phyloP scores from a whole-genome alignment of 2,797 vertebrate genomes.

The Phrynocephalus guinanensis region DNA sequence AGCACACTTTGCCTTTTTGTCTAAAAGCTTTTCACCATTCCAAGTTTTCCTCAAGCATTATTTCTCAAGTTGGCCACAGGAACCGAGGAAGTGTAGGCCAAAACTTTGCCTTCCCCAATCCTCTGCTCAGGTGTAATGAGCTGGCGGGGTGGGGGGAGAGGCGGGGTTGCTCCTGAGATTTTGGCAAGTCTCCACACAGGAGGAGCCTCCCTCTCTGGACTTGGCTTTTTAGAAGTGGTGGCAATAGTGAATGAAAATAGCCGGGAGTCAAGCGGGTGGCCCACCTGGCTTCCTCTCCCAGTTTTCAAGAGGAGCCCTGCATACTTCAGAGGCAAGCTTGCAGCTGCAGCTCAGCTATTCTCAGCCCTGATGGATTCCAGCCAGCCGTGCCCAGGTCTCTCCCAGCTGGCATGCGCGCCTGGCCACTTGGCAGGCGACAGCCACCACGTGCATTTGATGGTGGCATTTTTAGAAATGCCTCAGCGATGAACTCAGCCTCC shows the following conservation, averaged over 20 bases:
- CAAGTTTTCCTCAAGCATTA: too few relatives aligned
- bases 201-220: not conserved
- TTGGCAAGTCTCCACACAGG: not conserved
- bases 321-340: slow-evolving; percentile 56
- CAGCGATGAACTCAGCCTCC: slow-evolving; percentile 68
- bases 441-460: slow-evolving; percentile 62
- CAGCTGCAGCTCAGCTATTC: slow-evolving; percentile 70
- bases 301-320: slow-evolving; percentile 41
- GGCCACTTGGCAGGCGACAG: slow-evolving; percentile 69
- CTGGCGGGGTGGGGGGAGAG: too few relatives aligned
- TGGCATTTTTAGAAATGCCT: slow-evolving; percentile 72
- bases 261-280: accelerated
- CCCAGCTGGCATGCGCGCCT: slow-evolving; percentile 33
- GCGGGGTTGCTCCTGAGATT: not conserved
- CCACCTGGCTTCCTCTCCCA: not conserved
- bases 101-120: not conserved
- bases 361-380: slow-evolving; percentile 70
- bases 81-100: too few relatives aligned
- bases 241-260: not conserved
- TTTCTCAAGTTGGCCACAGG: too few relatives aligned
- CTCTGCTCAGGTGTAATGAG: not conserved
- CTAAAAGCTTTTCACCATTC: too few relatives aligned
- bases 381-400: slow-evolving; percentile 51
- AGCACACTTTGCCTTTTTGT: too few relatives aligned
- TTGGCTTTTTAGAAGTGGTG: not conserved